These are phyloP conservation scores for Limnephilus rhombicus DNA, from an alignment of 2,888 invertebrate genomes.

Conservation along the genomic window DNA sequence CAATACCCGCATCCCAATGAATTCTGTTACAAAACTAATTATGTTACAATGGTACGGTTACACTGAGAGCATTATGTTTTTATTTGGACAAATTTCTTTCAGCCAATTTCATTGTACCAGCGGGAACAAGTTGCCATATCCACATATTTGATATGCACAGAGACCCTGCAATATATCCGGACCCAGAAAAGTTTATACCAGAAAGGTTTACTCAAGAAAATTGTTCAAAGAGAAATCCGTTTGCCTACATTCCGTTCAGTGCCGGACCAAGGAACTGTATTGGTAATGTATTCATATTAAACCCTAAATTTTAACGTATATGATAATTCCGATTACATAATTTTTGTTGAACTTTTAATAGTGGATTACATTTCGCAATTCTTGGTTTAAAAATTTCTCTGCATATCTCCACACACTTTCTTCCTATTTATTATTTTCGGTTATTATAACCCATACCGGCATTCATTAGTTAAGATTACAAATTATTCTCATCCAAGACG, in stretches of 20 bases:
- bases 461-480: no score
- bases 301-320: no score
- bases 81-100: constrained; percentile 10
- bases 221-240: constrained; percentile 60
- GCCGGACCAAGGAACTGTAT: constrained; percentile 67
- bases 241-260: constrained; percentile 64
- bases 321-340: no score
- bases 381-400: no score
- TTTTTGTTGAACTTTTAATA: no score
- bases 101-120: constrained; percentile 54
- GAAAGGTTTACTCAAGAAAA: constrained; percentile 65
- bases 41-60: neutral
- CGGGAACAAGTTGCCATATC: constrained; percentile 51
- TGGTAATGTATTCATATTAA: constrained; percentile 52
- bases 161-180: constrained; percentile 61
- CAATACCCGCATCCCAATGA: no score
- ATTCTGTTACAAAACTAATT: no score
- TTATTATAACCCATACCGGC: no score
- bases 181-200: constrained; percentile 66
- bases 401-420: no score
- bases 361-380: no score
- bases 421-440: no score
- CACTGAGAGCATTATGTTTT: neutral
- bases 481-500: no score
- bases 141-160: constrained; percentile 58